phyloP scores from a whole-genome alignment of 2,797 vertebrate species.

The Diplodus puntazzo region DNA sequence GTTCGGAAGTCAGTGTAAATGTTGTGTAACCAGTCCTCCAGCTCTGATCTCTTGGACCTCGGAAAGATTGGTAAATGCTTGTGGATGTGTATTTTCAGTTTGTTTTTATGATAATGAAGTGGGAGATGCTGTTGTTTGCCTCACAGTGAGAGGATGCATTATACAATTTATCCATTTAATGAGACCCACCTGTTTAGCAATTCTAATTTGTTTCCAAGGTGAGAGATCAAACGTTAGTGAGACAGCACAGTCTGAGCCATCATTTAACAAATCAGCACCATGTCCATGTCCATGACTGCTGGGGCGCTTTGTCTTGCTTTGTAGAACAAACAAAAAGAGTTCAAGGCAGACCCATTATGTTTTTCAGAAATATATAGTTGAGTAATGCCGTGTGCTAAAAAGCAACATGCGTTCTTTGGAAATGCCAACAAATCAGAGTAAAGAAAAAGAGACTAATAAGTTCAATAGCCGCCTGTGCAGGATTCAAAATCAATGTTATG shows the following conservation, averaged over 20 bases:
- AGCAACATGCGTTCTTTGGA: slow-evolving; percentile 1
- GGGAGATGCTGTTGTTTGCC: slow-evolving; percentile 47
- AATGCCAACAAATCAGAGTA: slow-evolving; percentile 12
- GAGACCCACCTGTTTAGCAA: slow-evolving; percentile 59
- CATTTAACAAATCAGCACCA: slow-evolving; percentile 37
- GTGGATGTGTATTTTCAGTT: slow-evolving; percentile 29
- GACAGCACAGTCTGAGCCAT: slow-evolving; percentile 27
- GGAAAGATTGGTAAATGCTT: slow-evolving; percentile 28
- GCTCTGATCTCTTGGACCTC: slow-evolving; percentile 20
- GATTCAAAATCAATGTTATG: slow-evolving; percentile 28
- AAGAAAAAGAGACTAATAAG: slow-evolving; percentile 22
- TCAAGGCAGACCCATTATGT: slow-evolving; percentile 9
- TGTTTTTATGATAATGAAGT: slow-evolving; percentile 39
- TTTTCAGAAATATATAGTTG: slow-evolving; percentile 7
- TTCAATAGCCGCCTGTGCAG: slow-evolving; percentile 34
- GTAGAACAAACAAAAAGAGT: slow-evolving; percentile 3
- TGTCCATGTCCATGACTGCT: slow-evolving; percentile 15
- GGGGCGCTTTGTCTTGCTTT: slow-evolving; percentile 9
- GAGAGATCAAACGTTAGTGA: slow-evolving; percentile 60
- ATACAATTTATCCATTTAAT: slow-evolving; percentile 61
- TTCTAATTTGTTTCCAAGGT: slow-evolving; percentile 61
- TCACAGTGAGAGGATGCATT: slow-evolving; percentile 39
- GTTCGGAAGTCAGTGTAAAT: slow-evolving; percentile 30
- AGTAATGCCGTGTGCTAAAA: slow-evolving; percentile 4
- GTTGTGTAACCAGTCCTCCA: slow-evolving; percentile 23